phyloP scores from a whole-genome alignment of 2,113 vertebrate genomes.

The Bos javanicus region DNA sequence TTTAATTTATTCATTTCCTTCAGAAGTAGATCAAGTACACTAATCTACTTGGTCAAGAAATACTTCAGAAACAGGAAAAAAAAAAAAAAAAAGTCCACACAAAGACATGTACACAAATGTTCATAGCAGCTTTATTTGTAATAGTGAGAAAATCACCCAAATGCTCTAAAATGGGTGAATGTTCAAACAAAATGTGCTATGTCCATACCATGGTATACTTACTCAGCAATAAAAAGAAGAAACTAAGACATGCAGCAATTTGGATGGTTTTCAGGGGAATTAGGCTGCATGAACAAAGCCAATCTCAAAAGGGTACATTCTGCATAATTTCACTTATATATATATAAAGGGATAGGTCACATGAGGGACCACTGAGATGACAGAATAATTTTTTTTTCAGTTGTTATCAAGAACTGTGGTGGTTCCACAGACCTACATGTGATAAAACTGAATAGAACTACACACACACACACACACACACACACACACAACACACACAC shows the following conservation, averaged over 20 bases:
- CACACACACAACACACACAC: neutral
- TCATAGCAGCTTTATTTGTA: slow-evolving; percentile 62
- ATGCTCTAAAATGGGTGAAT: slow-evolving; percentile 13
- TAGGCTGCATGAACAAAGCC: neutral
- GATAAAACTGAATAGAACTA: neutral
- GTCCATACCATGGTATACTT: neutral
- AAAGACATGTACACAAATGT: slow-evolving; percentile 33
- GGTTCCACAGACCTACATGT: neutral
- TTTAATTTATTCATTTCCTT: slow-evolving; percentile 5
- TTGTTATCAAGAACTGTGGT: neutral
- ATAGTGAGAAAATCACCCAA: neutral
- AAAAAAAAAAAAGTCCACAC: neutral
- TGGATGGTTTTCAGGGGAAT: neutral
- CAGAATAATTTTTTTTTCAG: neutral
- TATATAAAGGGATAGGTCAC: neutral
- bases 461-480: neutral
- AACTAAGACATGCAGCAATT: slow-evolving; percentile 18
- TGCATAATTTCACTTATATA: slow-evolving; percentile 10
- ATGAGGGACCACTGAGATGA: neutral
- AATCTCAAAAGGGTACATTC: slow-evolving; percentile 22
- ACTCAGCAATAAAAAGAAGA: slow-evolving; percentile 2
- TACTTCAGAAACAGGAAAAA: neutral
- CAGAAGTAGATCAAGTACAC: neutral
- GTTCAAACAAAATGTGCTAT: slow-evolving; percentile 4
- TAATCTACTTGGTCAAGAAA: neutral